Evolutionary conservation across 2,888 invertebrate species (phyloP), one percentile per base, ranked within the genome.

Genomic region (Mesorhabditis spiculigera): DNA sequence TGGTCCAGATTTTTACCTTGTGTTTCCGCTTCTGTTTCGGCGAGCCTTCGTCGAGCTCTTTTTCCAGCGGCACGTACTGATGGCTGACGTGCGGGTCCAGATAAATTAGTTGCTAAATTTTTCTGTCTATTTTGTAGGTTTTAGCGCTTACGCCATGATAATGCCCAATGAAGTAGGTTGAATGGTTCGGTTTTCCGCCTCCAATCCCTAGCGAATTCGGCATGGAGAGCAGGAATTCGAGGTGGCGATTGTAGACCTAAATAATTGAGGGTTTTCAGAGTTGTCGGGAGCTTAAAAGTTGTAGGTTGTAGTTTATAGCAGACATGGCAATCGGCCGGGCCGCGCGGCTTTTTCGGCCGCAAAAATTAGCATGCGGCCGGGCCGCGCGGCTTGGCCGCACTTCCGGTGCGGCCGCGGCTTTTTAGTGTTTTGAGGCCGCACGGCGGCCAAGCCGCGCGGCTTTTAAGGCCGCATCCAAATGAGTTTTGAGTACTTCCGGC

Each of bases 31-130:
- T 41, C 41, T 64, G 16, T 68, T 68, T 41, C 16, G 13, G 28
- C 66, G 10, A 8, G 43, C n/a, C 28, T 0, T 42, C 43, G n/a
- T 67, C 69, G 45, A 71, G 58, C 45, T 67, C 45, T 10, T 43
- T 45, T 64, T 74, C 74, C 13, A 79, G 67, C 4, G 75, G 76
- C 41, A 73, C 67, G 68, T 82, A 91, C 87, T 94, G 93, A 87
- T 95, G 95, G 85, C 93, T 93, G 83, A 93, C 93, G 87, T 95
- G 95, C 28, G 95, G 95, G 88, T 95, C 95, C 79, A 95, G 88
- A 86, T 94, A 93, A 81, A 95, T 93, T 72, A 95, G 88, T 87
- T 92, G 92, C 86, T 82, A 67, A 68, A 76, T 78, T 8, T 66
- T 10, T 28, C 43, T 6, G 62, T 72, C 69, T 45, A 41, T 66